A percentile compares a stretch with the other conserved stretches of the same genome.
Conservation (phyloP, 2,113 vertebrate genomes). For the Mirounga angustirostris region DNA sequence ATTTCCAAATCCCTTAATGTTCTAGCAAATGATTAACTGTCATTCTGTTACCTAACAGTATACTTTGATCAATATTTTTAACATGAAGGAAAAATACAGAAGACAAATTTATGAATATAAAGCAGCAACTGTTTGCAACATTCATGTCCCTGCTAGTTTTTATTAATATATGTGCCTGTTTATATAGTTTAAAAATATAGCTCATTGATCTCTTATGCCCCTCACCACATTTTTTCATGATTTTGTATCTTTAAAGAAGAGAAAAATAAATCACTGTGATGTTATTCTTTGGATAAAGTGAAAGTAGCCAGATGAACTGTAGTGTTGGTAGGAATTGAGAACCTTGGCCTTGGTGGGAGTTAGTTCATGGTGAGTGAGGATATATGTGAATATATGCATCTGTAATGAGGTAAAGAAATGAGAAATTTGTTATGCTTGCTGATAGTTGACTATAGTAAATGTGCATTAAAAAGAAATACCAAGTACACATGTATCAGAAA, state of each 20-base stretch:
- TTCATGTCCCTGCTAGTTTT: slow-evolving; percentile 55
- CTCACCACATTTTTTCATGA: slow-evolving; percentile 35
- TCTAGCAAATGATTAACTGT: slow-evolving; percentile 49
- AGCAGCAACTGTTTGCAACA: background rate
- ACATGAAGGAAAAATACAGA: slow-evolving; percentile 39
- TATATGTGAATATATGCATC: background rate
- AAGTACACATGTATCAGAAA: slow-evolving; percentile 83
- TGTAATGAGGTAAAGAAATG: background rate
- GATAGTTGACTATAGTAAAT: slow-evolving; percentile 80
- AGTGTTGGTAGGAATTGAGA: background rate
- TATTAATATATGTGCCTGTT: slow-evolving; percentile 4
- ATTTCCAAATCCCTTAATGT: slow-evolving; percentile 56
- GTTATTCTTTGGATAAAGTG: slow-evolving; percentile 7
- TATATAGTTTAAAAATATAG: background rate
- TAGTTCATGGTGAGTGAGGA: background rate
- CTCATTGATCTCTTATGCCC: background rate
- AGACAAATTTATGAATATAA: slow-evolving; percentile 44
- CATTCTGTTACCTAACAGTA: slow-evolving; percentile 57
- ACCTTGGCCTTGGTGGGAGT: background rate
- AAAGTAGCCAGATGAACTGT: background rate
- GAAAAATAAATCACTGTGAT: background rate
- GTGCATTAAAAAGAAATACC: slow-evolving; percentile 87
- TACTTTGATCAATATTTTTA: slow-evolving; percentile 55
- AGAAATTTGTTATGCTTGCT: slow-evolving; percentile 65
- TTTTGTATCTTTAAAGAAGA: slow-evolving; percentile 30